Evolutionary conservation across 2,113 vertebrate genomes (phyloP).

Genomic region (Chionomys nivalis): DNA sequence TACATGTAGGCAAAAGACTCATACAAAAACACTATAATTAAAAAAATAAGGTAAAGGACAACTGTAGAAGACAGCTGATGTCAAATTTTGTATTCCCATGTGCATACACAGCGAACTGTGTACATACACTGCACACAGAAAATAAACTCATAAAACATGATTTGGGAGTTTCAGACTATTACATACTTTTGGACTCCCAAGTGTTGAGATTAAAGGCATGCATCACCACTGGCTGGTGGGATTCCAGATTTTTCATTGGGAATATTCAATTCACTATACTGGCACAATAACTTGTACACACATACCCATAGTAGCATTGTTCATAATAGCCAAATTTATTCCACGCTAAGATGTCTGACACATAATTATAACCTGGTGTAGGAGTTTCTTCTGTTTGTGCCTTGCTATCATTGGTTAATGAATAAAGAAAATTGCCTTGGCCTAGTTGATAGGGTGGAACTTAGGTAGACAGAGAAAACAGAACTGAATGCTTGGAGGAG

Average conservation of each 20-base stretch:
- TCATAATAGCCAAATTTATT: constrained; percentile 35
- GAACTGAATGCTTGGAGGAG: too few relatives aligned
- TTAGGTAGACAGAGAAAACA: too few relatives aligned
- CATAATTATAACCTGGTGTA: background rate
- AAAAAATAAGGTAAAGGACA: background rate
- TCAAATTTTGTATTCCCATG: background rate
- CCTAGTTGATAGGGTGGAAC: too few relatives aligned
- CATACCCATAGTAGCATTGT: constrained; percentile 26
- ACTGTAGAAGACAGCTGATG: background rate
- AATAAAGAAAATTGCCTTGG: too few relatives aligned
- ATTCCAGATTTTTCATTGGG: background rate
- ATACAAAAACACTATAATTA: background rate
- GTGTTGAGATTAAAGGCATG: background rate
- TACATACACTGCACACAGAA: background rate
- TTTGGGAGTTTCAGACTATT: background rate
- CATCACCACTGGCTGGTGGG: background rate
- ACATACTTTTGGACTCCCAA: background rate
- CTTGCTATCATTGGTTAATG: too few relatives aligned
- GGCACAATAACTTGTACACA: background rate
- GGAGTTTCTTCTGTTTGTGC: too few relatives aligned
- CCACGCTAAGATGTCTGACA: background rate
- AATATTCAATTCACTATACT: background rate
- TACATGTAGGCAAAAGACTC: background rate
- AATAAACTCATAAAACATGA: background rate
- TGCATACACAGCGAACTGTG: background rate